Percentiles rank a stretch among this genome's conserved stretches.
Conservation (phyloP, 2,888 invertebrate species). For the Hyposoter dolosus region DNA sequence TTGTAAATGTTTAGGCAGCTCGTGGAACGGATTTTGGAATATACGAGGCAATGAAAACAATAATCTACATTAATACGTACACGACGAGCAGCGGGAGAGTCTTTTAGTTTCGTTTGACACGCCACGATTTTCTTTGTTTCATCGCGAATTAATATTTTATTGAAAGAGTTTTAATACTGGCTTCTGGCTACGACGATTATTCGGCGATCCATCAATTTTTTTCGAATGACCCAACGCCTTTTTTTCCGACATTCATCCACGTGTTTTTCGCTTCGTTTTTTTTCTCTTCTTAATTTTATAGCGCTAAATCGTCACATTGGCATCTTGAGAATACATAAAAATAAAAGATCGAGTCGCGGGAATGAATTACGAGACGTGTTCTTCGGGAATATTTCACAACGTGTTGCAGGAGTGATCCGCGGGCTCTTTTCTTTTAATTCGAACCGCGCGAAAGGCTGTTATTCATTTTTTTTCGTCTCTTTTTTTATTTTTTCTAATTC, state of each 20-base stretch:
- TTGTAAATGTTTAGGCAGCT: slow-evolving; percentile 14
- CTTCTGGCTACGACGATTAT: slow-evolving; percentile 40
- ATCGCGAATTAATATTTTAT: slow-evolving; percentile 50
- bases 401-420: slow-evolving; percentile 38
- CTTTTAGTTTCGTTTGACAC: slow-evolving; percentile 34
- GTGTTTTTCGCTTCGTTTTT: not conserved
- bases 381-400: slow-evolving; percentile 46
- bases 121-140: slow-evolving; percentile 38
- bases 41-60: slow-evolving; percentile 9
- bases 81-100: not conserved
- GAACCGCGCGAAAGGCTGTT: slow-evolving; percentile 64
- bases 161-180: slow-evolving; percentile 29
- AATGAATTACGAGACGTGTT: slow-evolving; percentile 58
- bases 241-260: slow-evolving; percentile 20
- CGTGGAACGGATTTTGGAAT: slow-evolving; percentile 7
- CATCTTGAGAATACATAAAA: slow-evolving; percentile 43
- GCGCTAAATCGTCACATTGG: slow-evolving; percentile 55
- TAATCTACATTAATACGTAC: not conserved
- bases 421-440: slow-evolving; percentile 55
- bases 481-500: slow-evolving; percentile 24
- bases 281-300: slow-evolving; percentile 15
- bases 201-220: slow-evolving; percentile 30
- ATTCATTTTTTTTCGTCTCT: slow-evolving; percentile 11
- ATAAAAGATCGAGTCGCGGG: slow-evolving; percentile 38
- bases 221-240: not conserved